Evolutionary conservation across 2,888 invertebrate genomes (phyloP).

Genomic region (Sycophila texana): DNA sequence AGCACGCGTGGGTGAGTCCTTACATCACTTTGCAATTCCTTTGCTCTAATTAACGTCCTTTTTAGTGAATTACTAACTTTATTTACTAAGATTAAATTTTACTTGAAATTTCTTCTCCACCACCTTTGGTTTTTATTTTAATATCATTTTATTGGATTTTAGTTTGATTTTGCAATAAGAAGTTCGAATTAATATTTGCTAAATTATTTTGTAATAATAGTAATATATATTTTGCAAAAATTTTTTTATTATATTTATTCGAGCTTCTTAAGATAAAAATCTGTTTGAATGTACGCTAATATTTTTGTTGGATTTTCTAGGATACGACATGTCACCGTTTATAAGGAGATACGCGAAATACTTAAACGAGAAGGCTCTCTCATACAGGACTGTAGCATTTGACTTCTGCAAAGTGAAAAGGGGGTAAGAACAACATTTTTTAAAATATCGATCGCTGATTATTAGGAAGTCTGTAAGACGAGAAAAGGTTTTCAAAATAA

Average conservation of each 20-base stretch:
- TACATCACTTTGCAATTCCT: conserved; percentile 50
- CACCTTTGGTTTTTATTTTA: background rate
- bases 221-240: too few species aligned
- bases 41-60: conserved; percentile 33
- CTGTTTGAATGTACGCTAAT: background rate
- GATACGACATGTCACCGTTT: conserved; percentile 99
- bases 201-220: background rate
- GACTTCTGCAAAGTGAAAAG: conserved; percentile 99
- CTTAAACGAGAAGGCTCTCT: conserved; percentile 98
- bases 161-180: background rate
- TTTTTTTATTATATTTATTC: background rate
- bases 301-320: conserved; percentile 77
- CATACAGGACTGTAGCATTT: conserved; percentile 98
- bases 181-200: background rate
- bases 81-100: conserved; percentile 2
- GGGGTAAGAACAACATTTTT: conserved; percentile 83
- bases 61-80: conserved; percentile 26
- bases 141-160: background rate
- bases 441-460: background rate
- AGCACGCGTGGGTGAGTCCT: conserved; percentile 76
- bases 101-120: background rate
- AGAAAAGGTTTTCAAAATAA: too few species aligned
- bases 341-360: conserved; percentile 99
- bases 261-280: conserved; percentile 10
- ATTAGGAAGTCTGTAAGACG: too few species aligned